Conservation (phyloP, 2,113 vertebrate genomes). For the Lota lota region DNA sequence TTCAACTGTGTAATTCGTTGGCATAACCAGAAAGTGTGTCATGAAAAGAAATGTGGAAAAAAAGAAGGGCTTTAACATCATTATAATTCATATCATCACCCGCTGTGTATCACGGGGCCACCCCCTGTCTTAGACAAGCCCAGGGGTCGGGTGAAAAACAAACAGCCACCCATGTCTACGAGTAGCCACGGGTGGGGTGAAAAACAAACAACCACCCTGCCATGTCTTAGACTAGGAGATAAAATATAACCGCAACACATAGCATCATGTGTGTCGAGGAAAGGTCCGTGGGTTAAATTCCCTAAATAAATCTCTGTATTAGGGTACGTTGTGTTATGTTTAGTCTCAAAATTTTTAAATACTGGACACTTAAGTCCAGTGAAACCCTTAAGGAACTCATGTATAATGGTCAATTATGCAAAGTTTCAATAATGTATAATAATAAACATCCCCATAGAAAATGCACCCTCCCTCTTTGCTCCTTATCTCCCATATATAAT, state of each 20-base stretch:
- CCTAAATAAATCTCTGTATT: too few species aligned
- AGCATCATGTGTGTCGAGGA: neutral
- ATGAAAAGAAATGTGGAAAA: conserved; percentile 16
- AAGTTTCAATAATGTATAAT: too few species aligned
- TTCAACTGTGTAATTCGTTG: conserved; percentile 25
- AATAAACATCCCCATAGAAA: too few species aligned
- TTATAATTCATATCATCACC: conserved; percentile 18
- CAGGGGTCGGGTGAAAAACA: neutral
- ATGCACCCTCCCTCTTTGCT: too few species aligned
- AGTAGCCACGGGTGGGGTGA: neutral
- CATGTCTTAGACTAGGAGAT: too few species aligned
- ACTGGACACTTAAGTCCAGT: too few species aligned
- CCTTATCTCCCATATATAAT: too few species aligned
- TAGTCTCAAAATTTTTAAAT: too few species aligned
- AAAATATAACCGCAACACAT: neutral
- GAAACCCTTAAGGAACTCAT: too few species aligned
- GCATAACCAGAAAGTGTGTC: conserved; percentile 19
- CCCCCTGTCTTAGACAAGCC: conserved; percentile 4
- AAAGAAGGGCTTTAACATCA: neutral
- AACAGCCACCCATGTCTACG: neutral
- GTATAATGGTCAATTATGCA: too few species aligned
- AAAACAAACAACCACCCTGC: neutral
- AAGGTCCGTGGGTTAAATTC: neutral
- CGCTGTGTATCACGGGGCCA: conserved; percentile 1
- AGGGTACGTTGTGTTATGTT: too few species aligned